These are phyloP conservation scores for Sminthurides bifidus DNA, from an alignment of 1,140 invertebrate species.

Conservation along the genomic window DNA sequence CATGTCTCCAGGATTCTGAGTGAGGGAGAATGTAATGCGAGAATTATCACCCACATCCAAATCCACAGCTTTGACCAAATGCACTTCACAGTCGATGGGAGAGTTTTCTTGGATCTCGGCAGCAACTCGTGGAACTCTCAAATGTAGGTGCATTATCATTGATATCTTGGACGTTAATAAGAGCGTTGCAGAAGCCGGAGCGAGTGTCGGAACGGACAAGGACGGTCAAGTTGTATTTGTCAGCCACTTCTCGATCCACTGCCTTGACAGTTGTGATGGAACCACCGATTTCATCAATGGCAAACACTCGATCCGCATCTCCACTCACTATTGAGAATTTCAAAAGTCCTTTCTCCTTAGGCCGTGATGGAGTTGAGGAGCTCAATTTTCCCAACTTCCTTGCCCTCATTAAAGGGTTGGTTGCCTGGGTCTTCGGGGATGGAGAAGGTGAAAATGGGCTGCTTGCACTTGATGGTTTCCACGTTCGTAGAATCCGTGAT, in stretches of 20 bases:
- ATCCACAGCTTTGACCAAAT: conserved; percentile 69
- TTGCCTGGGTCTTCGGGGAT: conserved; percentile 46
- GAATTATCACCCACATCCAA: conserved; percentile 72
- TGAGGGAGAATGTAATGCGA: conserved; percentile 64
- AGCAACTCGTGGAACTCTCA: conserved; percentile 57
- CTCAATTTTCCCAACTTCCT: conserved; percentile 63
- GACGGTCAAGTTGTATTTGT: conserved; percentile 62
- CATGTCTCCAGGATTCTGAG: conserved; percentile 59
- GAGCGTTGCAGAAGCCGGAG: conserved; percentile 59
- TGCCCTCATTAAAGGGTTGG: conserved; percentile 58
- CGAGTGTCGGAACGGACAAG: conserved; percentile 54
- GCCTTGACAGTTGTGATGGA: conserved; percentile 61
- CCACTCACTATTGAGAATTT: conserved; percentile 73
- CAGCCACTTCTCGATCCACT: conserved; percentile 70
- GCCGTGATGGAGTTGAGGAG: conserved; percentile 35
- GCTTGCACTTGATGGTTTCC: conserved; percentile 28
- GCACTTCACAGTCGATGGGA: conserved; percentile 83
- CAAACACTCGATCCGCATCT: conserved; percentile 62
- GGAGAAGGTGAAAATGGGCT: conserved; percentile 13
- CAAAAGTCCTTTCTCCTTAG: conserved; percentile 39
- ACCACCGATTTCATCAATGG: conserved; percentile 64
- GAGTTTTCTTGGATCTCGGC: conserved; percentile 70
- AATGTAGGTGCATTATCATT: conserved; percentile 87
- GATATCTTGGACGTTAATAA: conserved; percentile 71
- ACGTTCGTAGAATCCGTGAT: conserved; percentile 47